Conservation (phyloP, 2,797 vertebrate species). For the Oreonectes daqikongensis region DNA sequence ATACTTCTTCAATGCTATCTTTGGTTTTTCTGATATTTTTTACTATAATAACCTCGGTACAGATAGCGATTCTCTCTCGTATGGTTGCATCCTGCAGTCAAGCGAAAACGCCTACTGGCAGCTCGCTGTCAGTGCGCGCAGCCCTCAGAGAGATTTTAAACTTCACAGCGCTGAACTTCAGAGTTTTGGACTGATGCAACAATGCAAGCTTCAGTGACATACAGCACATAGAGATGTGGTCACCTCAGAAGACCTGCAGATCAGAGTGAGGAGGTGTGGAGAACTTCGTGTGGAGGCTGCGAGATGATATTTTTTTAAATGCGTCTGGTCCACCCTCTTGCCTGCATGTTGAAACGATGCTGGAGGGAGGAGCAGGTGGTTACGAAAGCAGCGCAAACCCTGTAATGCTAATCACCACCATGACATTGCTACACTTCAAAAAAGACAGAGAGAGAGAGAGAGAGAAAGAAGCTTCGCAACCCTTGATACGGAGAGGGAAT, state of each 20-base stretch:
- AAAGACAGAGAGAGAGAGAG: conserved; percentile 33
- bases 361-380: conserved; percentile 29
- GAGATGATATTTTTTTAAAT: conserved; percentile 7
- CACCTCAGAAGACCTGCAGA: conserved; percentile 35
- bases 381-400: conserved; percentile 29
- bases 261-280: conserved; percentile 5
- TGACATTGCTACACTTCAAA: conserved; percentile 61
- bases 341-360: neutral
- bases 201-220: conserved; percentile 29
- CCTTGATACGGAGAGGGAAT: conserved; percentile 46
- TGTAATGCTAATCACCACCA: conserved; percentile 61
- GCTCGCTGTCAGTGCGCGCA: neutral
- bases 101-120: conserved; percentile 13
- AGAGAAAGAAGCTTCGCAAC: conserved; percentile 47
- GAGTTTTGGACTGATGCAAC: conserved; percentile 45
- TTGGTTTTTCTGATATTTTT: neutral
- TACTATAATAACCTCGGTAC: neutral
- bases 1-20: neutral
- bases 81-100: neutral
- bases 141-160: conserved; percentile 14
- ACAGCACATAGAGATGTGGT: conserved; percentile 4
- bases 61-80: neutral
- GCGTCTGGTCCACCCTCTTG: conserved; percentile 13
- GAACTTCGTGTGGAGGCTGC: neutral
- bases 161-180: conserved; percentile 2